Percentiles rank a stretch among this genome's conserved stretches.
phyloP scores from a whole-genome alignment of 1,140 invertebrate genomes.

The Drosophila auraria region DNA sequence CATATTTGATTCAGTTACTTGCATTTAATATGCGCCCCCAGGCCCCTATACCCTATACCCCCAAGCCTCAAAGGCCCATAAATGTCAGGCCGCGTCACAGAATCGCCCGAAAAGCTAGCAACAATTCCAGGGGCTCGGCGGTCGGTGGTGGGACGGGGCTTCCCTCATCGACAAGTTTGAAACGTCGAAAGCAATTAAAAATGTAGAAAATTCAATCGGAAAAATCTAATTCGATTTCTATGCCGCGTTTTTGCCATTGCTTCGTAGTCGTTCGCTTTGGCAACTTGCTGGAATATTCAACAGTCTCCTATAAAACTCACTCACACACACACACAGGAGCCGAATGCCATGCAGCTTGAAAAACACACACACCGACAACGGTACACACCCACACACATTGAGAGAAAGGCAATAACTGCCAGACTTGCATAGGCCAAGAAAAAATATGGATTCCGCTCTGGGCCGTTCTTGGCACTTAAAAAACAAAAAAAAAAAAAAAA shows the following conservation, averaged over 20 bases:
- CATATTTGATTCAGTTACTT: slow-evolving; percentile 78
- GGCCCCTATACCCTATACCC: background rate
- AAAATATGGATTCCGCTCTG: slow-evolving; percentile 64
- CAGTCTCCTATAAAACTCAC: slow-evolving; percentile 33
- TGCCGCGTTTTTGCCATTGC: slow-evolving; percentile 79
- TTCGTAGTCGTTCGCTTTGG: slow-evolving; percentile 54
- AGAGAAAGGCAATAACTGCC: slow-evolving; percentile 73
- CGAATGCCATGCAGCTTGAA: slow-evolving; percentile 12
- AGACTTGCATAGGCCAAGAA: slow-evolving; percentile 69
- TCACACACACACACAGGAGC: slow-evolving; percentile 19
- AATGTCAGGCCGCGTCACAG: slow-evolving; percentile 71
- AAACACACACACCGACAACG: slow-evolving; percentile 16
- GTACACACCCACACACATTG: slow-evolving; percentile 12
- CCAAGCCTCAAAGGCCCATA: slow-evolving; percentile 59
- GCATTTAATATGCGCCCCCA: slow-evolving; percentile 62
- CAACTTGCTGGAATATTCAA: slow-evolving; percentile 72
- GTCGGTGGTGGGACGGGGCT: background rate
- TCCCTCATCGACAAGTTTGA: slow-evolving; percentile 70
- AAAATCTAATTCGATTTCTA: slow-evolving; percentile 84
- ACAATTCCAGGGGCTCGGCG: slow-evolving; percentile 43
- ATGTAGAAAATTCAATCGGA: slow-evolving; percentile 84
- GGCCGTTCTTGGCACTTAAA: slow-evolving; percentile 45
- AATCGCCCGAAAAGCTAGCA: slow-evolving; percentile 65
- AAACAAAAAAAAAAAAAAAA: slow-evolving; percentile 2
- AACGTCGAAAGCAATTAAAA: slow-evolving; percentile 84